Conservation (phyloP, 1,140 invertebrate genomes). For the Dreissena rostriformis region DNA sequence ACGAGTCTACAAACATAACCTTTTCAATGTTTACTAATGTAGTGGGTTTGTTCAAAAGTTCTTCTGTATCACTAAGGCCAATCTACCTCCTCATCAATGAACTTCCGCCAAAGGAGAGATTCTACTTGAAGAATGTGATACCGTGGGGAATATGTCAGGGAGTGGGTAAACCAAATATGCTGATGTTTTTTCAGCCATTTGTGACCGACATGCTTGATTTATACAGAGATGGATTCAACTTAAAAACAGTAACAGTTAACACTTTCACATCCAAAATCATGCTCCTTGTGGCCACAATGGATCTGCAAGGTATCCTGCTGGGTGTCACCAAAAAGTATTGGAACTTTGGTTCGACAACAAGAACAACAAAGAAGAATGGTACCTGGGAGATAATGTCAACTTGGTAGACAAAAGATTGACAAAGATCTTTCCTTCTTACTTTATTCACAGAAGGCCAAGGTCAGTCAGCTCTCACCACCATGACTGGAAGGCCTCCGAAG, state of each 20-base stretch:
- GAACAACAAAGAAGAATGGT: background rate
- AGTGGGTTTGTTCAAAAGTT: conserved; percentile 18
- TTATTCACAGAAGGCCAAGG: conserved; percentile 36
- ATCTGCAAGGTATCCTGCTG: conserved; percentile 46
- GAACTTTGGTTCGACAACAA: conserved; percentile 49
- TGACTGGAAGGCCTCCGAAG: conserved; percentile 55
- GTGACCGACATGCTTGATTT: conserved; percentile 19
- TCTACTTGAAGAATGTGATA: conserved; percentile 32
- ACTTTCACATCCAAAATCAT: background rate
- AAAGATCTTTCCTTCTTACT: conserved; percentile 40
- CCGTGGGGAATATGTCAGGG: conserved; percentile 39
- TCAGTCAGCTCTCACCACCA: background rate
- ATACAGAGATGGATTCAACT: background rate
- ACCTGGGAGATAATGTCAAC: conserved; percentile 17
- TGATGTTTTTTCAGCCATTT: conserved; percentile 31
- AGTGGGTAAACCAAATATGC: conserved; percentile 23
- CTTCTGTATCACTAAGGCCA: conserved; percentile 29
- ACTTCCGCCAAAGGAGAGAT: conserved; percentile 37
- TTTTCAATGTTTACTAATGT: conserved; percentile 40
- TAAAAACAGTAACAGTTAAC: background rate
- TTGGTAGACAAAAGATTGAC: conserved; percentile 29
- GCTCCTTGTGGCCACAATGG: conserved; percentile 7
- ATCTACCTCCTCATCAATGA: conserved; percentile 44
- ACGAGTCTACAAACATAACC: conserved; percentile 27
- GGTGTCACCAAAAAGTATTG: conserved; percentile 42